A percentile compares a stretch with the other conserved stretches of the same genome.
These are phyloP conservation scores for Petrosia ficiformis DNA, from an alignment of 37 sponge, comb jelly and placozoan genomes.

Conservation along the genomic window DNA sequence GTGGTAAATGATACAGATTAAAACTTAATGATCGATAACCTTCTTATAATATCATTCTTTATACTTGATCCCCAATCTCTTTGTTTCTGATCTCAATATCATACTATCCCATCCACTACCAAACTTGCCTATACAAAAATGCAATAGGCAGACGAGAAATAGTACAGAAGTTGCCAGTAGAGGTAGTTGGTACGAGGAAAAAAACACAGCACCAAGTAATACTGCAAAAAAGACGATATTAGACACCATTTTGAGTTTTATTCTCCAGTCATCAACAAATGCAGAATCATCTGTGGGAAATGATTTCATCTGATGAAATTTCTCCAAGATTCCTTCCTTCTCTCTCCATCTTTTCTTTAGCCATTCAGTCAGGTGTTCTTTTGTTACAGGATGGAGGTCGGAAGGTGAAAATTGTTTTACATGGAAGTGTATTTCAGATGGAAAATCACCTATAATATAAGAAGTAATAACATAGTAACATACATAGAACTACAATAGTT, in stretches of 20 bases:
- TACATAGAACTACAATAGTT: neutral
- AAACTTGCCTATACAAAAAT: neutral
- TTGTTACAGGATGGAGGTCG: slow-evolving; percentile 30
- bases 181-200: slow-evolving; percentile 1
- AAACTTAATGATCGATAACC: too few species aligned
- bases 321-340: slow-evolving; percentile 63
- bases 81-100: too few species aligned
- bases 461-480: neutral
- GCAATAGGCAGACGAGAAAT: neutral
- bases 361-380: slow-evolving; percentile 60
- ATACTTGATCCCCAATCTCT: too few species aligned
- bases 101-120: neutral
- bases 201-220: slow-evolving; percentile 14
- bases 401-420: slow-evolving; percentile 12
- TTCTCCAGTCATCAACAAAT: neutral
- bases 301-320: slow-evolving; percentile 57
- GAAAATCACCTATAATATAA: slow-evolving; percentile 49
- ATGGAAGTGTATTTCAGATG: slow-evolving; percentile 69
- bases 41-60: too few species aligned
- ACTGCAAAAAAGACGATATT: slow-evolving; percentile 19
- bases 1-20: too few species aligned
- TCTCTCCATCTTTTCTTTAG: slow-evolving; percentile 54
- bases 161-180: slow-evolving; percentile 6
- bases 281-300: slow-evolving; percentile 14
- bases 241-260: neutral